Evolutionary conservation across 1,140 invertebrate species (phyloP).

Genomic region (Aphidius gifuensis): DNA sequence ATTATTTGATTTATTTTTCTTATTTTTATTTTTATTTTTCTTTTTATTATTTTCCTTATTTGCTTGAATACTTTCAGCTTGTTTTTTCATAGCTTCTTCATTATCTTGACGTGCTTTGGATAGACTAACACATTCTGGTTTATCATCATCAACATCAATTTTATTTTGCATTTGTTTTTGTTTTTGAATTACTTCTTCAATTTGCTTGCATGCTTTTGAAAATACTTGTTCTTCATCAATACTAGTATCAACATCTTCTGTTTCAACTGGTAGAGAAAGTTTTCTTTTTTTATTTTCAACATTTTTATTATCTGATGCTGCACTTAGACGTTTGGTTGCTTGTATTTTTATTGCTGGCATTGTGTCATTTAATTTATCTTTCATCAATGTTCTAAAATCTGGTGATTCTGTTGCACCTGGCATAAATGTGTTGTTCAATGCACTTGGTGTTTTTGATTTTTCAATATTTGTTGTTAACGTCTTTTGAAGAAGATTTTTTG

Average conservation of each 20-base stretch:
- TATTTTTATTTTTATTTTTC: constrained; percentile 4
- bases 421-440: constrained; percentile 29
- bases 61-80: neutral
- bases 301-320: constrained; percentile 8
- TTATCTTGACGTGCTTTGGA: constrained; percentile 20
- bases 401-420: constrained; percentile 25
- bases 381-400: constrained; percentile 37
- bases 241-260: neutral
- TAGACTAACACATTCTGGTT: neutral
- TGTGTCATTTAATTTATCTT: constrained; percentile 43
- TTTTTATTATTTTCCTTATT: constrained; percentile 16
- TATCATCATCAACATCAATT: constrained; percentile 13
- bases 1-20: constrained; percentile 1
- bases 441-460: constrained; percentile 23
- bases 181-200: constrained; percentile 13
- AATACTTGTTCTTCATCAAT: neutral
- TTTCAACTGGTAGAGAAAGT: neutral
- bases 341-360: constrained; percentile 32
- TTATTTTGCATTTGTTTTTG: neutral
- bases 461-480: too few relatives aligned
- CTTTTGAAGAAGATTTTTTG: neutral
- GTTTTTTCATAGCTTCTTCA: constrained; percentile 8
- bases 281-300: constrained; percentile 1
- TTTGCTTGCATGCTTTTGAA: constrained; percentile 8
- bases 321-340: constrained; percentile 8